Percentiles rank a stretch among this genome's conserved stretches.
Conservation (phyloP, 1,140 invertebrate species). For the Cephus cinctus region DNA sequence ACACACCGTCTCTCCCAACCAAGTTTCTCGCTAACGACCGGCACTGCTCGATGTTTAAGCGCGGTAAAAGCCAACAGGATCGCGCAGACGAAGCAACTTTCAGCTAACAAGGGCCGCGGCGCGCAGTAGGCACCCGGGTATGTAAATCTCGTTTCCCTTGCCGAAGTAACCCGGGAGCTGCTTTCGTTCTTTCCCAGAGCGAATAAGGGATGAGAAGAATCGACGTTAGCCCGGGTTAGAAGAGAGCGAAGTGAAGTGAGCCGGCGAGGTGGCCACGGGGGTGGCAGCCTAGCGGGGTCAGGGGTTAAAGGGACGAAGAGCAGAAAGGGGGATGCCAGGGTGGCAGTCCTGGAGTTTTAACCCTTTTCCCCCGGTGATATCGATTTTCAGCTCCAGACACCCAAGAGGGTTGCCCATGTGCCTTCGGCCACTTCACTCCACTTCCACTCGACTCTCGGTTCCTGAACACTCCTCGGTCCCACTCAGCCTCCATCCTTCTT, state of each 20-base stretch:
- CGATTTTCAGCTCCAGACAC: conserved; percentile 52
- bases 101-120: conserved; percentile 43
- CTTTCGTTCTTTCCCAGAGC: conserved; percentile 34
- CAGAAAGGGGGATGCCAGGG: too few species aligned
- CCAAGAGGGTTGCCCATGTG: conserved; percentile 29
- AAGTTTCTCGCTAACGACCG: conserved; percentile 38
- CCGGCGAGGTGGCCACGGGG: too few species aligned
- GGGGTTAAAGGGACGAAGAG: too few species aligned
- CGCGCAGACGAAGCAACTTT: conserved; percentile 45
- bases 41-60: conserved; percentile 30
- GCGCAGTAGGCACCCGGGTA: conserved; percentile 37
- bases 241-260: too few species aligned
- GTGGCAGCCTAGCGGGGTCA: neutral
- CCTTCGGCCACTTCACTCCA: conserved; percentile 39
- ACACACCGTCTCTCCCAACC: conserved; percentile 10
- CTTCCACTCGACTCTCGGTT: conserved; percentile 41
- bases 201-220: too few species aligned
- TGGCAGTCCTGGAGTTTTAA: conserved; percentile 50
- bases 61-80: conserved; percentile 35
- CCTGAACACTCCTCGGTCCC: conserved; percentile 26
- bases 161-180: conserved; percentile 1
- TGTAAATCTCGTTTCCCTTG: conserved; percentile 46
- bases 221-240: too few species aligned
- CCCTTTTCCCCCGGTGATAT: conserved; percentile 51
- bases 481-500: conserved; percentile 22